phyloP scores from a whole-genome alignment of 2,113 vertebrate species.

The Enhydra lutris region DNA sequence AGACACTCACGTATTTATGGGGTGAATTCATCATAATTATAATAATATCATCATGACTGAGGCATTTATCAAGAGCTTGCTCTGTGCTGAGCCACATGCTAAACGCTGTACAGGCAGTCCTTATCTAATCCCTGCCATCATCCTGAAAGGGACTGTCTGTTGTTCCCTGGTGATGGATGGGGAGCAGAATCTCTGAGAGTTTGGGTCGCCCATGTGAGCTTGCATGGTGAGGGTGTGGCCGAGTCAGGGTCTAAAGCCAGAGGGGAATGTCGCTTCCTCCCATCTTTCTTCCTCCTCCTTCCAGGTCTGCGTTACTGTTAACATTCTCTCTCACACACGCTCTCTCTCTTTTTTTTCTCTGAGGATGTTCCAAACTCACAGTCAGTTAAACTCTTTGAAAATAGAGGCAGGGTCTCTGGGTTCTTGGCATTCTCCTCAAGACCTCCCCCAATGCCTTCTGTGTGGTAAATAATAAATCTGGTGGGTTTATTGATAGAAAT shows the following conservation, averaged over 20 bases:
- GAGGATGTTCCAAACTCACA: neutral
- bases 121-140: neutral
- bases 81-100: neutral
- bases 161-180: neutral
- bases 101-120: neutral
- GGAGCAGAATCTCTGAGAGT: neutral
- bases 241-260: neutral
- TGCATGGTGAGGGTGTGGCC: neutral
- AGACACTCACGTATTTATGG: neutral
- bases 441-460: neutral
- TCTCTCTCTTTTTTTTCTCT: neutral
- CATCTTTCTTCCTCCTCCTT: neutral
- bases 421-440: neutral
- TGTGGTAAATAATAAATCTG: neutral
- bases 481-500: neutral
- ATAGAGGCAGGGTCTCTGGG: neutral
- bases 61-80: neutral
- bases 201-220: neutral
- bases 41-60: slow-evolving; percentile 14
- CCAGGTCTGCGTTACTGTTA: neutral
- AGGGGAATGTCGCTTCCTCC: neutral
- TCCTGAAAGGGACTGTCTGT: neutral
- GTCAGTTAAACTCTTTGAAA: neutral
- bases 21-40: slow-evolving; percentile 29
- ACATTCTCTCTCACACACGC: neutral